These are phyloP conservation scores for Gavia stellata DNA, from an alignment of 2,113 vertebrate species.

Conservation along the genomic window DNA sequence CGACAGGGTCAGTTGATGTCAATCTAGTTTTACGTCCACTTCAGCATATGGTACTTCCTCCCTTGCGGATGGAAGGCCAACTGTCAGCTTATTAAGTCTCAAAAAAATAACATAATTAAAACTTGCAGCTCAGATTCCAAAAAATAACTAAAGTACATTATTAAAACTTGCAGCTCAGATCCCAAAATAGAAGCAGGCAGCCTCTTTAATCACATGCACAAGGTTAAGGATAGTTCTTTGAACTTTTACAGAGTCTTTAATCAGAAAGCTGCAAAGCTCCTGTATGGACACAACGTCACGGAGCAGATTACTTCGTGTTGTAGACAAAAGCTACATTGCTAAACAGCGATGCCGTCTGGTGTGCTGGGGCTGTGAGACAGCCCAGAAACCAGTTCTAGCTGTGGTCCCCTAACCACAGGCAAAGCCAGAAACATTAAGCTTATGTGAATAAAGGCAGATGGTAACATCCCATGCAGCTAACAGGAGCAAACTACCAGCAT, in stretches of 20 bases:
- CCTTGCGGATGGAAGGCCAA: background rate
- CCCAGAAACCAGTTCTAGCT: background rate
- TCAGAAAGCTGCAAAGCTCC: conserved; percentile 9
- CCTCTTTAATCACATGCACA: background rate
- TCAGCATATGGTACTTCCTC: background rate
- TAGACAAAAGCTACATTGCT: background rate
- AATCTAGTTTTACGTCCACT: background rate
- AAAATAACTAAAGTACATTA: background rate
- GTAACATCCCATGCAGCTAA: background rate
- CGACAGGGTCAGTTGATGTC: background rate
- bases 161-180: background rate
- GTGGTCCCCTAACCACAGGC: background rate
- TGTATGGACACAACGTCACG: background rate
- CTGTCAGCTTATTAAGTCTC: background rate
- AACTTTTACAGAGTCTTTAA: conserved; percentile 24
- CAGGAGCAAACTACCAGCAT: background rate
- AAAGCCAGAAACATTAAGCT: background rate
- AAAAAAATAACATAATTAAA: background rate
- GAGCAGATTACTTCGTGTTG: background rate
- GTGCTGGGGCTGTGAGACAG: background rate
- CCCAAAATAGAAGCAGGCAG: background rate
- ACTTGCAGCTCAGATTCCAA: background rate
- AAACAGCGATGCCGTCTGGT: background rate
- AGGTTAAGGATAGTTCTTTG: background rate
- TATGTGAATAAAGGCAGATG: background rate